Conservation (phyloP, 1,140 invertebrate species). For the Copidosoma floridanum region DNA sequence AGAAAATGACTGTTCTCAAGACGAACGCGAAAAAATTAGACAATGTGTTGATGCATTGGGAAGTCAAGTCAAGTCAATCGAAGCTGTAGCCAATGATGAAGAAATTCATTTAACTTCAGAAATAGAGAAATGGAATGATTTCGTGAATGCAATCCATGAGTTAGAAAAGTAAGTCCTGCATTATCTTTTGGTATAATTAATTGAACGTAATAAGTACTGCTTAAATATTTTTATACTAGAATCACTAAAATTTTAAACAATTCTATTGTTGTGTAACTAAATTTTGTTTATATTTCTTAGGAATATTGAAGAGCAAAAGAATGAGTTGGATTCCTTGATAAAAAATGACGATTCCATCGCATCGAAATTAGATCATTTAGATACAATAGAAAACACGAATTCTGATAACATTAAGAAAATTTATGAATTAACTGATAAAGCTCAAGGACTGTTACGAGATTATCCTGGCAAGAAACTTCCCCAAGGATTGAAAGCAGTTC, state of each 20-base stretch:
- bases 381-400: conserved; percentile 65
- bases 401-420: conserved; percentile 56
- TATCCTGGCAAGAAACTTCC: conserved; percentile 68
- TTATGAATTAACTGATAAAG: conserved; percentile 55
- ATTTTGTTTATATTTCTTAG: conserved; percentile 29
- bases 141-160: conserved; percentile 61
- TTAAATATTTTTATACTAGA: neutral
- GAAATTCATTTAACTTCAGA: conserved; percentile 62
- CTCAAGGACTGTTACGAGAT: conserved; percentile 61
- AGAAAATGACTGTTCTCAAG: conserved; percentile 47
- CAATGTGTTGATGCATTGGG: conserved; percentile 53
- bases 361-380: conserved; percentile 65
- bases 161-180: conserved; percentile 53
- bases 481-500: conserved; percentile 61
- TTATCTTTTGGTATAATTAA: too few relatives aligned
- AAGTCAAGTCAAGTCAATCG: conserved; percentile 55
- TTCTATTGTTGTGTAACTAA: neutral
- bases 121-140: conserved; percentile 69
- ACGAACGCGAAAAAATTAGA: conserved; percentile 49
- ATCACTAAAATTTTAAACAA: too few relatives aligned
- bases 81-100: conserved; percentile 55
- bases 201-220: neutral
- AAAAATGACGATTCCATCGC: conserved; percentile 61
- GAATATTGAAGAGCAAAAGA: conserved; percentile 57
- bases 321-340: conserved; percentile 60